Percentiles rank a stretch among this genome's conserved stretches.
Conservation (phyloP, 1,140 invertebrate species). For the Chionoecetes opilio region DNA sequence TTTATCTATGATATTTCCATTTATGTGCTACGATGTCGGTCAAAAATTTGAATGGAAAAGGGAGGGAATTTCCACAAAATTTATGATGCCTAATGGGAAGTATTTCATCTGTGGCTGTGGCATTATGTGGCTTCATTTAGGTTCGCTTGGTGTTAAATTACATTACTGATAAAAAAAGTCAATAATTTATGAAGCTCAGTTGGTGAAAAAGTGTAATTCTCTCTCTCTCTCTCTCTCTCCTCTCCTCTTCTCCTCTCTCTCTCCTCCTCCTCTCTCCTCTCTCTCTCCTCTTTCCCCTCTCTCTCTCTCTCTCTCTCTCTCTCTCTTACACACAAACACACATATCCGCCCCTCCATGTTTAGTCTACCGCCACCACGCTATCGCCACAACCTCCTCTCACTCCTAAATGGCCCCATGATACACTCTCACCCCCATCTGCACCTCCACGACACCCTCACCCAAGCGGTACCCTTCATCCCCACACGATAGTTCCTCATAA, state of each 20-base stretch:
- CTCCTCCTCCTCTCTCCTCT: background rate
- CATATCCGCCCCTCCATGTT: background rate
- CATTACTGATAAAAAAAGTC: background rate
- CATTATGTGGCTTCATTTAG: background rate
- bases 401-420: background rate
- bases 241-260: no score
- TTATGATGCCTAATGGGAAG: background rate
- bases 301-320: constrained; percentile 16
- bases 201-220: background rate
- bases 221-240: no score
- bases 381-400: background rate
- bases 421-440: background rate
- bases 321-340: background rate
- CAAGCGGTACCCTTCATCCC: background rate
- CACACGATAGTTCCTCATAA: background rate
- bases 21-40: no score
- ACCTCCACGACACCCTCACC: background rate
- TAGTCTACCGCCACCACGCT: background rate
- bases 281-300: background rate
- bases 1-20: no score
- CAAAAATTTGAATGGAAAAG: no score
- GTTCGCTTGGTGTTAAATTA: background rate
- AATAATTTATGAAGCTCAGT: background rate
- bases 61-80: background rate
- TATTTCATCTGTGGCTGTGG: background rate